Base-by-base conservation (phyloP, 92 coral and sea anemone species). In the Nematostella vectensis region DNA sequence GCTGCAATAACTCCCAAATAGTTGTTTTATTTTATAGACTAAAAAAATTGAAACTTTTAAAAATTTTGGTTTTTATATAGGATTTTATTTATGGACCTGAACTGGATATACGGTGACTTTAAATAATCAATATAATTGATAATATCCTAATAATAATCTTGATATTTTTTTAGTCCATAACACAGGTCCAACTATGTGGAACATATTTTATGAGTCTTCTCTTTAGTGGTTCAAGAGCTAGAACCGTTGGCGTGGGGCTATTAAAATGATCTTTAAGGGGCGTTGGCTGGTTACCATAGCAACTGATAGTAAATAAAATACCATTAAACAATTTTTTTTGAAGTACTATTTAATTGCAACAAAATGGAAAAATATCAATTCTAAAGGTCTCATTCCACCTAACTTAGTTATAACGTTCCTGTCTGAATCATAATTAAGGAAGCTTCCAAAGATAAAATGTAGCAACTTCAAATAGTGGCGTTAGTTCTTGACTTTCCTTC, bases 201-300 rank as follows among this genome's bases (percentile, higher is more conserved):
- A 23, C 29, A 58, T 51, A 57, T 20, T 40, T 48, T 24, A 25
- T 10, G 9, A 9, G 15, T 48, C 22, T 49, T 12, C 48, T 13
- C 20, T 45, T 11, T 31, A 58, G 40, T 57, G 18, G 57, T 13
- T 55, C 37, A 6, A 15, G 31, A 57, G 65, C 48, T 49, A 57
- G 48, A 23, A 33, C 47, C 57, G 65, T 58, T 69, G 59, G 58
- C 50, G 50, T 12, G 42, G 47, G 26, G 28, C 38, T 27, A 20
- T 12, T 22, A 47, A 25, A 67, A 27, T 22, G 23, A 48, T 23
- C 29, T 30, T 31, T 67, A 30, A 19, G 33, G 45, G 63, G 72
- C 18, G 54, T 55, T 29, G 54, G 29, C 40, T 47, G 31, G 73
- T 68, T 57, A 3, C 74, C 66, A 68, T 57, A 37, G 65, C 50